Percentiles rank a stretch among this genome's conserved stretches.
Evolutionary conservation across 2,888 invertebrate species (phyloP).

Genomic region (Drosophila peninsularis): DNA sequence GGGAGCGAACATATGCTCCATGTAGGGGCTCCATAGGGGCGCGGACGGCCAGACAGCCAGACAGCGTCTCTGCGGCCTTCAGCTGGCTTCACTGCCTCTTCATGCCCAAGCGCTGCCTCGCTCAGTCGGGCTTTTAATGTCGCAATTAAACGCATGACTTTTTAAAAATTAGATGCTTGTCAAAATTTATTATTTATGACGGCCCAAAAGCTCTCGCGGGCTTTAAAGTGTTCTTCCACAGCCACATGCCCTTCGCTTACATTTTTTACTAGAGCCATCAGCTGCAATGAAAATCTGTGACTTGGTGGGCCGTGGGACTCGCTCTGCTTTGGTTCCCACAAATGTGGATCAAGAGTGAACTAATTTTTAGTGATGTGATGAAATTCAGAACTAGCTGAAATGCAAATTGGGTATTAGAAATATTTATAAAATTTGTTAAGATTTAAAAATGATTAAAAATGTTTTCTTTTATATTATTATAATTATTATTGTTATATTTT

Average conservation of each 20-base stretch:
- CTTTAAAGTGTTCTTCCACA: not conserved
- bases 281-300: constrained; percentile 41
- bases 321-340: constrained; percentile 36
- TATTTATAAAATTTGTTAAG: too few species aligned
- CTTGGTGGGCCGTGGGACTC: constrained; percentile 18
- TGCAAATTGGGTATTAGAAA: not conserved
- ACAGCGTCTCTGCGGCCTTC: constrained; percentile 14
- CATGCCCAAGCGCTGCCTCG: constrained; percentile 27
- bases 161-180: constrained; percentile 80
- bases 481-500: too few species aligned
- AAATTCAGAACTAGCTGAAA: not conserved
- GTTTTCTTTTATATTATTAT: too few species aligned
- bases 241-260: constrained; percentile 12
- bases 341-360: constrained; percentile 2
- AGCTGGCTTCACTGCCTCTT: constrained; percentile 23
- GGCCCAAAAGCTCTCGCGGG: constrained; percentile 51
- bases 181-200: constrained; percentile 80
- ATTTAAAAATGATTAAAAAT: too few species aligned
- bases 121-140: constrained; percentile 71
- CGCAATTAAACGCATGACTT: constrained; percentile 80
- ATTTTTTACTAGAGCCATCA: constrained; percentile 11
- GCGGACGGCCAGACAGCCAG: not conserved
- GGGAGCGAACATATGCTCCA: constrained; percentile 45
- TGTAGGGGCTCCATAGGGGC: constrained; percentile 23
- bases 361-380: constrained; percentile 7